These are phyloP conservation scores for Drosophila dives DNA, from an alignment of 2,888 invertebrate species.

Conservation along the genomic window DNA sequence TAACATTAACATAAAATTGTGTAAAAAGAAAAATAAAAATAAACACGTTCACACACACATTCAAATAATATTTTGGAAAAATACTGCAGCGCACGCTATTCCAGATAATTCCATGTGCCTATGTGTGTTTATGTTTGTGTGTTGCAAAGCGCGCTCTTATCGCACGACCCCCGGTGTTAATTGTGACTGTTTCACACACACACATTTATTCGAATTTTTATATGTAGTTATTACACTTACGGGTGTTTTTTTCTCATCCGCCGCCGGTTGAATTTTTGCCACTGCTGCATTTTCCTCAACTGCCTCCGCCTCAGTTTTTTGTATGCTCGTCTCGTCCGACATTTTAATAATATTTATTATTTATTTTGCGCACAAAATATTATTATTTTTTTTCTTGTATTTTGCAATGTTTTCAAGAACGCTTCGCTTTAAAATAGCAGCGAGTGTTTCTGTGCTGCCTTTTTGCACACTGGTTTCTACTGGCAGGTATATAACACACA, in stretches of 20 bases:
- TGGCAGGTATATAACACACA: constrained; percentile 70
- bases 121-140: constrained; percentile 3
- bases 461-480: constrained; percentile 46
- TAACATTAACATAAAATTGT: constrained; percentile 55
- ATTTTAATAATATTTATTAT: constrained; percentile 50
- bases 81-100: constrained; percentile 28
- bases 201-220: constrained; percentile 1
- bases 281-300: constrained; percentile 50
- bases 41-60: constrained; percentile 15
- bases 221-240: constrained; percentile 65
- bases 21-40: constrained; percentile 45
- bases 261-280: constrained; percentile 35
- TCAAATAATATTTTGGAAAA: constrained; percentile 6
- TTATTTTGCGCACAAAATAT: constrained; percentile 51
- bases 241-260: constrained; percentile 79
- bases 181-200: constrained; percentile 52
- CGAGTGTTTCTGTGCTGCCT: constrained; percentile 49
- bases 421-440: constrained; percentile 48
- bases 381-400: constrained; percentile 34
- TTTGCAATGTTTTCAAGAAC: constrained; percentile 58
- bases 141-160: constrained; percentile 60
- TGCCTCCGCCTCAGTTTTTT: constrained; percentile 61
- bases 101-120: constrained; percentile 46
- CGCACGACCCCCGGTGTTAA: constrained; percentile 77
- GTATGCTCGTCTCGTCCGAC: constrained; percentile 75